These are phyloP conservation scores for Drosophila conformis DNA, from an alignment of 2,888 invertebrate genomes.

Conservation along the genomic window DNA sequence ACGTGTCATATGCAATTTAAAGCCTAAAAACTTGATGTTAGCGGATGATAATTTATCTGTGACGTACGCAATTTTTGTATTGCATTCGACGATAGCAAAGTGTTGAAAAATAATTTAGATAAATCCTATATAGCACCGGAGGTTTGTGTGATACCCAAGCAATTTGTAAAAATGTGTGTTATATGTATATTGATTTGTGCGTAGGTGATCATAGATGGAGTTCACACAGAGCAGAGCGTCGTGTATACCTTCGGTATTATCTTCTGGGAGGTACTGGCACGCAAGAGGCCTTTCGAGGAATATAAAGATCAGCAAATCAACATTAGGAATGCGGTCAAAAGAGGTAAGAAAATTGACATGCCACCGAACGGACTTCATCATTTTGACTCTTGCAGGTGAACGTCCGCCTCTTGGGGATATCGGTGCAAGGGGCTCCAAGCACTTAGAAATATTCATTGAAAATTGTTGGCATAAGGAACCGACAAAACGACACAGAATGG, in stretches of 20 bases:
- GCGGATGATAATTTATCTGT: accelerated
- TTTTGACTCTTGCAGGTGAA: background rate
- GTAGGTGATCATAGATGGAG: background rate
- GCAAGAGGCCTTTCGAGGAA: conserved; percentile 11
- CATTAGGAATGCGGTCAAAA: background rate
- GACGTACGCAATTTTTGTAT: background rate
- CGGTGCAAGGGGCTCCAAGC: background rate
- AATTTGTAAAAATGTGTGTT: background rate
- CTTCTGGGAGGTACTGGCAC: conserved; percentile 21
- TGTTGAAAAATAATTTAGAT: background rate
- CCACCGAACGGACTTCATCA: background rate
- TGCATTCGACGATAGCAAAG: background rate
- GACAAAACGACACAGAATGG: background rate
- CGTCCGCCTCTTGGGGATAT: background rate
- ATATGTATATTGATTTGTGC: background rate
- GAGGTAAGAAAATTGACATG: background rate
- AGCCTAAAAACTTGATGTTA: conserved; percentile 9
- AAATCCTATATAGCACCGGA: conserved; percentile 19
- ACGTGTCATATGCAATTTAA: background rate
- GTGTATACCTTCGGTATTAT: conserved; percentile 19
- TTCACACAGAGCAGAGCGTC: background rate
- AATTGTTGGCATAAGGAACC: background rate
- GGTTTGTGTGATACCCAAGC: conserved; percentile 1
- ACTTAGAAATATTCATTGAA: background rate
- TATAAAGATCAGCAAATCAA: too few relatives aligned